A percentile compares a stretch with the other conserved stretches of the same genome.
Evolutionary conservation across 2,888 invertebrate species (phyloP).

Genomic region (Andrena fulva): DNA sequence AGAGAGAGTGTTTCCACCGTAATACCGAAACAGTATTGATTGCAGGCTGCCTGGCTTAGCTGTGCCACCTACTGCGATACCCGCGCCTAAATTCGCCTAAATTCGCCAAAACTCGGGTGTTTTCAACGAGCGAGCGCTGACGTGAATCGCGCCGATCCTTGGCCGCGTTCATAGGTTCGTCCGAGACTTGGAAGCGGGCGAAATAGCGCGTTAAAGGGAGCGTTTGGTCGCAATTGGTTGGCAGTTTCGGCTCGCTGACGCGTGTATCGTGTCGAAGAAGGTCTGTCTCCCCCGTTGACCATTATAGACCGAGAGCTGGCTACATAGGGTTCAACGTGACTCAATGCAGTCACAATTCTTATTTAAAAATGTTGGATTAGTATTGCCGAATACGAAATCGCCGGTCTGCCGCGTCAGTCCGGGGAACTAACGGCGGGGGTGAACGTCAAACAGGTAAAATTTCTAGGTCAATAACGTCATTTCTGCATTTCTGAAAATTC

Average conservation of each 20-base stretch:
- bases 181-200: neutral
- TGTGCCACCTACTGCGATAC: constrained; percentile 74
- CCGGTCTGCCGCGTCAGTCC: too few relatives aligned
- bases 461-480: too few relatives aligned
- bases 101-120: constrained; percentile 40
- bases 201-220: too few relatives aligned
- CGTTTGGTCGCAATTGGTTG: neutral
- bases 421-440: too few relatives aligned
- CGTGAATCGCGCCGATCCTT: neutral
- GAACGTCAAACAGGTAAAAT: too few relatives aligned
- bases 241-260: neutral
- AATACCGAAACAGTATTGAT: constrained; percentile 85
- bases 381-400: too few relatives aligned
- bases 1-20: constrained; percentile 84
- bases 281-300: neutral
- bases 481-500: too few relatives aligned
- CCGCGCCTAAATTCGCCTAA: constrained; percentile 50
- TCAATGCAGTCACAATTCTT: too few relatives aligned
- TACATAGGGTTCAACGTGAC: too few relatives aligned
- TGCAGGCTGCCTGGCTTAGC: constrained; percentile 82
- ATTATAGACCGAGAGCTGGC: neutral
- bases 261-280: neutral
- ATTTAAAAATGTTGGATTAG: too few relatives aligned
- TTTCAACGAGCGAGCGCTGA: constrained; percentile 40
- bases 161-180: neutral